Base-by-base conservation (phyloP, 2,797 vertebrate genomes). In the Lagodon rhomboides region DNA sequence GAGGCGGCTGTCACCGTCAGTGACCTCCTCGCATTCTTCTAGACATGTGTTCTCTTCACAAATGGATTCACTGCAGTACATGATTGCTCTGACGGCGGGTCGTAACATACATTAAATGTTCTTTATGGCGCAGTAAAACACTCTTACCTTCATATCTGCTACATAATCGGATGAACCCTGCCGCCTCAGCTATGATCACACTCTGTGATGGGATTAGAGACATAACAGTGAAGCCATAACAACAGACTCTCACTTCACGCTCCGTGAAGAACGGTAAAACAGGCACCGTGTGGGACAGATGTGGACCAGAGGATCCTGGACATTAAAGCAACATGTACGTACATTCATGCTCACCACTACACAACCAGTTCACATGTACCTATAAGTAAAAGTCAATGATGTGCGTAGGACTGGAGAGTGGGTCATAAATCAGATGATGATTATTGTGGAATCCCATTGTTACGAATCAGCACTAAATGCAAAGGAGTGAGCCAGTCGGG, bases 381-480 rank as follows among this genome's bases (percentile, higher is more conserved):
- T 59, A 13, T 30, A 74, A 2, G 3, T 17, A 55, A 54, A 56
- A 77, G 53, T 67, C 82, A 75, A 34, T 59, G 76, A 44, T 43
- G 85, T 78, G 83, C 75, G 75, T 55, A 25, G 16, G 18, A 0
- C 38, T 27, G 23, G 12, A 75, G 20, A 56, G 73, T 13, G 53
- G 68, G 18, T 78, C 55, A 71, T 81, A 79, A 84, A 84, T 63
- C 54, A 56, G n/a, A 27, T 22, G 38, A 22, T 82, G 72, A 86
- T 77, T 25, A 43, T 44, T 5, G 44, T 44, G 9, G 61, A 68
- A 79, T 78, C 22, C 15, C 8, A 47, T 82, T 60, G 81, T 74
- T 81, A 79, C 77, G 66, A 65, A 54, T 63, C 22, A 60, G 43
- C 12, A 12, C 12, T 15, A 61, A 86, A 80, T 77, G 64, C 58